These are phyloP conservation scores for Sebastes schlegelii DNA, from an alignment of 2,113 vertebrate species.

Conservation along the genomic window DNA sequence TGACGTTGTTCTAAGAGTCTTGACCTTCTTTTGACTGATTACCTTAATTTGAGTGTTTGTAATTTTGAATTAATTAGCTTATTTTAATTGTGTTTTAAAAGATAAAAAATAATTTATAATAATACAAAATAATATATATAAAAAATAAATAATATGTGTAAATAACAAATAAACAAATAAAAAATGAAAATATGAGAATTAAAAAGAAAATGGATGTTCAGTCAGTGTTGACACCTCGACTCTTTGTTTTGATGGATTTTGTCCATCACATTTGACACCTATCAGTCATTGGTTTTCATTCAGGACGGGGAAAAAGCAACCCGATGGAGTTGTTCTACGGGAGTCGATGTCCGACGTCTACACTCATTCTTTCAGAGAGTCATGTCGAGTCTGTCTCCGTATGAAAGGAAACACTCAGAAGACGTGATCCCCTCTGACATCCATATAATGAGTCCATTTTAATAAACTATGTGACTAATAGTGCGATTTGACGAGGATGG, in stretches of 20 bases:
- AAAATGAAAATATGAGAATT: too few relatives aligned
- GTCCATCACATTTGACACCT: constrained; percentile 19
- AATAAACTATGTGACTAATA: constrained; percentile 79
- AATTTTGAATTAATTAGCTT: background rate
- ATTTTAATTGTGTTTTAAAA: too few relatives aligned
- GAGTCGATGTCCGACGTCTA: constrained; percentile 22
- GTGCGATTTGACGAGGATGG: constrained; percentile 70
- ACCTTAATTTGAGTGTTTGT: background rate
- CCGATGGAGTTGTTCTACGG: constrained; percentile 22
- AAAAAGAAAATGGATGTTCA: too few relatives aligned
- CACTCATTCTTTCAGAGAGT: constrained; percentile 41
- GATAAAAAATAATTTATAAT: too few relatives aligned
- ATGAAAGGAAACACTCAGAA: constrained; percentile 59
- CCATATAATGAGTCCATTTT: constrained; percentile 74
- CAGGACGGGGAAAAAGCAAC: background rate
- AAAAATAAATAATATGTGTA: too few relatives aligned
- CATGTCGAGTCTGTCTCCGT: constrained; percentile 35
- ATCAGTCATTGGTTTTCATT: background rate
- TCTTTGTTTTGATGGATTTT: background rate
- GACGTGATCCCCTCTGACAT: constrained; percentile 73
- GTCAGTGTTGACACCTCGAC: background rate
- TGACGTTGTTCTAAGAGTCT: background rate
- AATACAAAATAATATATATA: too few relatives aligned
- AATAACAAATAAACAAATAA: too few relatives aligned
- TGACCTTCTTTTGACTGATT: background rate